Percentiles rank a stretch among this genome's conserved stretches.
phyloP scores from a whole-genome alignment of 2,888 invertebrate species.

The Agrypnus murinus region DNA sequence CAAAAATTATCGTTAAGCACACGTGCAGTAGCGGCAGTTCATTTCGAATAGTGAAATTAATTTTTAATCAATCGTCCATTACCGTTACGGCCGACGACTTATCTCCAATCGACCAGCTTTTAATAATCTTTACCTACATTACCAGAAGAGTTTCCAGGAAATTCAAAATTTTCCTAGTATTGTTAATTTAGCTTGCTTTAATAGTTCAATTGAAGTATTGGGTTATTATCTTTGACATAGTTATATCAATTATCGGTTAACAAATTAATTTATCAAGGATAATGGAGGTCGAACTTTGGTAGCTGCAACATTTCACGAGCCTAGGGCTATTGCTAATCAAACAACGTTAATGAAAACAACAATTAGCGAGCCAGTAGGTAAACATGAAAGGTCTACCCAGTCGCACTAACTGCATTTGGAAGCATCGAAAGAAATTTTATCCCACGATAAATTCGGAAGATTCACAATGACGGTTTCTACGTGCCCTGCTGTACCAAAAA shows the following conservation, averaged over 20 bases:
- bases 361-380: constrained; percentile 40
- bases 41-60: constrained; percentile 38
- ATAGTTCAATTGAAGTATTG: constrained; percentile 27
- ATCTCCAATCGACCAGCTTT: neutral
- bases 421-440: constrained; percentile 59
- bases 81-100: neutral
- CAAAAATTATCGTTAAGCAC: constrained; percentile 50
- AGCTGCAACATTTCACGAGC: constrained; percentile 39
- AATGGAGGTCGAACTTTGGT: constrained; percentile 34
- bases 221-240: constrained; percentile 15
- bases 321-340: constrained; percentile 35
- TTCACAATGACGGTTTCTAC: constrained; percentile 46
- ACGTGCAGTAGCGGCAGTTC: constrained; percentile 51
- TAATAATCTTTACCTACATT: no score
- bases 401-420: constrained; percentile 58
- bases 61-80: constrained; percentile 15
- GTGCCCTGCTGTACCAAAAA: constrained; percentile 34
- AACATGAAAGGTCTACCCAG: constrained; percentile 58
- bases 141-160: no score
- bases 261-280: constrained; percentile 41
- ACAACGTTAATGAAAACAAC: constrained; percentile 47
- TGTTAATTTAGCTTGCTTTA: constrained; percentile 11
- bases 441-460: constrained; percentile 30
- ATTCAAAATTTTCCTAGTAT: no score
- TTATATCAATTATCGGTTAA: constrained; percentile 32